Evolutionary conservation across 2,113 vertebrate genomes (phyloP), one percentile per base, ranked within the genome.

Genomic region (Colossoma macropomum): DNA sequence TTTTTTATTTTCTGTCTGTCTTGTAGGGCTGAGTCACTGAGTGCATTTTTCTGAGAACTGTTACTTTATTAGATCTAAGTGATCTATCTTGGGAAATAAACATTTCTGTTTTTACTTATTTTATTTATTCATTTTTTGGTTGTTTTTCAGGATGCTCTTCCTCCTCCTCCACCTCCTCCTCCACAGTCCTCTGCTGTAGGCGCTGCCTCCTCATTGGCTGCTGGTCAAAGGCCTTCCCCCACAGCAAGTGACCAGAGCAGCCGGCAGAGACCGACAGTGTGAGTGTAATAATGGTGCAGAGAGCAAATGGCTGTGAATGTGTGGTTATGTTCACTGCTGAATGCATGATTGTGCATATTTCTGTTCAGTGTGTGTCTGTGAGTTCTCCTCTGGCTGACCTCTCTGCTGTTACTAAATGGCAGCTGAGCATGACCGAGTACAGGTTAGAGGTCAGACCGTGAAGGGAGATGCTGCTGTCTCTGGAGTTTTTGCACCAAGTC

Each of bases 261-360:
- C 77, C 92, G 95, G 89, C 94, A 95, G 90, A 96, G 97, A 87
- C 97, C 98, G 83, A 98, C 95, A 81, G 96, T 99, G 97, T 99
- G 93, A 97, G 98, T 96, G 70, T 19, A 48, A 60, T 77, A 68
- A 28, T n/a, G 13, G 34, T 76, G 63, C 60, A 70, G 69, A 52
- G 16, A 23, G 83, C 82, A 48, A 63, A 84, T 25, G 62, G 12
- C 8, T 54, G 62, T 65, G 38, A 78, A 30, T 78, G 79, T 73
- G 25, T 60, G 68, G 52, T 16, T 54, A 54, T 17, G 3, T 25
- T 25, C n/a, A 62, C n/a, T 25, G n/a, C 59, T 27, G 59, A 62
- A 50, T 34, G 3, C 30, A 62, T 27, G 28, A 0, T 7, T 25
- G 21, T 34, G 23, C 30, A 11, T 75, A 59, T 65, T 63, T 74